Evolutionary conservation across 64 coral and sea anemone species (phyloP).

Genomic region (Actinia tenebrosa): DNA sequence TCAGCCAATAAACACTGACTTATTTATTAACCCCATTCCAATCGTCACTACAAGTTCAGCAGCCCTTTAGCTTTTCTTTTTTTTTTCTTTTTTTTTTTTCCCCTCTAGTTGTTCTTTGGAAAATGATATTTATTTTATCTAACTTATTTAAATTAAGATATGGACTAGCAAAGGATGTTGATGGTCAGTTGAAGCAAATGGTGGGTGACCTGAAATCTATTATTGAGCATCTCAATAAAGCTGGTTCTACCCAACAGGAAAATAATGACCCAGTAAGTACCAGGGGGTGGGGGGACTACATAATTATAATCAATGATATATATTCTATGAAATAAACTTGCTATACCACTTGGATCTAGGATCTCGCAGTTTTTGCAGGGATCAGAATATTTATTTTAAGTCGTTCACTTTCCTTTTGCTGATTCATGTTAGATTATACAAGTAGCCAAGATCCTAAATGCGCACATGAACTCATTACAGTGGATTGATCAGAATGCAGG

Average conservation of each 20-base stretch:
- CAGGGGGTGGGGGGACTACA: no score
- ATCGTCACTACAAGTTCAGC: no score
- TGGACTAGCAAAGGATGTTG: conserved; percentile 87
- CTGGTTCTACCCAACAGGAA: conserved; percentile 79
- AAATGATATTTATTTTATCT: background rate
- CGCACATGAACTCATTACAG: conserved; percentile 88
- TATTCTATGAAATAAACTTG: background rate
- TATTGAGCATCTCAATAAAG: conserved; percentile 86
- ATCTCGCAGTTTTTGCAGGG: background rate
- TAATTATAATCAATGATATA: no score
- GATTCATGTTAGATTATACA: conserved; percentile 63
- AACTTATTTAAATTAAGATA: conserved; percentile 43
- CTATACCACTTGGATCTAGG: background rate
- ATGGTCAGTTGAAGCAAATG: conserved; percentile 96
- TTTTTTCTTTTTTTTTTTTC: no score
- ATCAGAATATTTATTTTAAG: no score
- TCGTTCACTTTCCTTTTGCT: no score
- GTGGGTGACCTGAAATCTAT: conserved; percentile 91
- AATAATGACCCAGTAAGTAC: conserved; percentile 77
- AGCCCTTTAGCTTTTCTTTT: no score
- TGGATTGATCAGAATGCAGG: conserved; percentile 99
- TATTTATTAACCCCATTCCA: no score
- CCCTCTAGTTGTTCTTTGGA: background rate
- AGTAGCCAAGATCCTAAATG: conserved; percentile 97
- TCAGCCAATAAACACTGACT: no score